These are phyloP conservation scores for Vidua macroura DNA, from an alignment of 2,113 vertebrate genomes.

Conservation along the genomic window DNA sequence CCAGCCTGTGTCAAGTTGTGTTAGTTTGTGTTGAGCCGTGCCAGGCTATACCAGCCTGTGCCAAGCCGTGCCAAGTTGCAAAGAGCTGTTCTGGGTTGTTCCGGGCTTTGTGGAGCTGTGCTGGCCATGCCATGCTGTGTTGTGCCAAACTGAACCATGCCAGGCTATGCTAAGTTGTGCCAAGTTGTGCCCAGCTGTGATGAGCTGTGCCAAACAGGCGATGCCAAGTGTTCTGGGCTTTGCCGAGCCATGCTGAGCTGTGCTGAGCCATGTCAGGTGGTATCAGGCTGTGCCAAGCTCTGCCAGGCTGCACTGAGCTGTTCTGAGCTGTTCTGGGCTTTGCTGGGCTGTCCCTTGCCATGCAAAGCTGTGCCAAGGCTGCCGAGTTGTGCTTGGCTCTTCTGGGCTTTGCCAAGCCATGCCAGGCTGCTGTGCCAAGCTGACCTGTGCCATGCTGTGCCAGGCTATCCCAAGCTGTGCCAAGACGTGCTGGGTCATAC, in stretches of 20 bases:
- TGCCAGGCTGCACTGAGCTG: not conserved
- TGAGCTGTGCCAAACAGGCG: not conserved
- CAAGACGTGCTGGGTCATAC: not conserved
- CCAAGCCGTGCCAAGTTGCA: not conserved
- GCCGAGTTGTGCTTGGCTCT: too few relatives aligned
- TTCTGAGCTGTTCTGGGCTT: not conserved
- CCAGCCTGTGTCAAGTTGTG: not conserved
- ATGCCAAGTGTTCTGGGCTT: not conserved
- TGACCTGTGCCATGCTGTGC: not conserved
- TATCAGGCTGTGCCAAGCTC: not conserved
- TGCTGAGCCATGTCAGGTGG: too few relatives aligned
- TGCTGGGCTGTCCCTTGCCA: not conserved
- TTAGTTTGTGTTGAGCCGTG: fast-evolving
- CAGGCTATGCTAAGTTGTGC: not conserved
- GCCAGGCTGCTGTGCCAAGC: not conserved
- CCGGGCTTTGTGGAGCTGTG: fast-evolving
- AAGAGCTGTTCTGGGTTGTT: not conserved
- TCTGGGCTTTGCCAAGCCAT: not conserved
- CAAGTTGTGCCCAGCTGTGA: fast-evolving
- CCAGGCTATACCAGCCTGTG: not conserved
- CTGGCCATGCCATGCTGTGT: too few relatives aligned
- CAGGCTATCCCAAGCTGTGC: not conserved
- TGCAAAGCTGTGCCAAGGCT: fast-evolving
- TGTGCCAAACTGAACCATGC: not conserved
- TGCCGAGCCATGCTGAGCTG: fast-evolving